Evolutionary conservation across 1,140 invertebrate genomes (phyloP).

Genomic region (Trinorchestia longiramus): DNA sequence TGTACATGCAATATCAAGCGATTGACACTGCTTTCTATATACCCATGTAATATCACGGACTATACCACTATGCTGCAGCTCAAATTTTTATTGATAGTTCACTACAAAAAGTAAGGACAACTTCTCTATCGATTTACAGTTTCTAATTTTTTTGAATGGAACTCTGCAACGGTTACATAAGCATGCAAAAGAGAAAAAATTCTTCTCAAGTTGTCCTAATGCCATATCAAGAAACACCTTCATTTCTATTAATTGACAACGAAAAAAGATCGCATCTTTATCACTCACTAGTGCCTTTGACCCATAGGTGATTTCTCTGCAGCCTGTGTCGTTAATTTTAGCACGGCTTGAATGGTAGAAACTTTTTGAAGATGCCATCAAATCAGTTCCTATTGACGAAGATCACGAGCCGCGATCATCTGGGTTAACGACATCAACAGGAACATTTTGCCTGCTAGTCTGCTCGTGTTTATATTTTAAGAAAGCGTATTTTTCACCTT

Average conservation of each 20-base stretch:
- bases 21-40: too few relatives aligned
- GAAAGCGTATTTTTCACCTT: neutral
- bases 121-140: too few relatives aligned
- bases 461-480: too few relatives aligned
- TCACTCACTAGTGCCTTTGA: neutral
- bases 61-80: too few relatives aligned
- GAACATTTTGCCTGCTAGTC: neutral
- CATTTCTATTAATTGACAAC: neutral
- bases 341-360: neutral
- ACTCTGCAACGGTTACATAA: too few relatives aligned
- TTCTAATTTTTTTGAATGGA: too few relatives aligned
- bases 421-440: neutral
- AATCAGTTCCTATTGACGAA: neutral
- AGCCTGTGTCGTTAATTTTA: neutral
- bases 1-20: too few relatives aligned
- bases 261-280: neutral
- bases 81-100: too few relatives aligned
- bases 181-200: too few relatives aligned
- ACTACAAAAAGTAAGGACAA: too few relatives aligned
- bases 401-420: neutral
- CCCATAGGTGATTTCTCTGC: neutral
- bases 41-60: too few relatives aligned
- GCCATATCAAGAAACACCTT: neutral
- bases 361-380: neutral
- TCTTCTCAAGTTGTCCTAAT: neutral